These are phyloP conservation scores for Pomacea canaliculata DNA, from an alignment of 2,888 invertebrate genomes.

Conservation along the genomic window DNA sequence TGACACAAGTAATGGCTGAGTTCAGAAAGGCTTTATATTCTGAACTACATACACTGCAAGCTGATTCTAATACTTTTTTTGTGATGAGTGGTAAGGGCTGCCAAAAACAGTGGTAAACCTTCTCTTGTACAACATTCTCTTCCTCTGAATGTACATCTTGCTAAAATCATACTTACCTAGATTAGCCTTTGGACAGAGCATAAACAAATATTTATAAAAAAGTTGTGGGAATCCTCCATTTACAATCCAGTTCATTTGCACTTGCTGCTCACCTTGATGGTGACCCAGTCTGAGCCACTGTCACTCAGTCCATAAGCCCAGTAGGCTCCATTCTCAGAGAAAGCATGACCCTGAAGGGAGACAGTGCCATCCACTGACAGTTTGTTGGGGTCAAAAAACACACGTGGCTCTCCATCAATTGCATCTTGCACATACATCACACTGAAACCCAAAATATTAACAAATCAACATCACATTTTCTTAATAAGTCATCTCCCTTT, in stretches of 20 bases:
- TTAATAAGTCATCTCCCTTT: too few species aligned
- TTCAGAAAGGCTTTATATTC: too few species aligned
- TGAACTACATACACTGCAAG: too few species aligned
- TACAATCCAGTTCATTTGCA: too few species aligned
- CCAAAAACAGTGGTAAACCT: too few species aligned
- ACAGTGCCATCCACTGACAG: constrained; percentile 82
- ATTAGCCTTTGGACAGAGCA: not conserved
- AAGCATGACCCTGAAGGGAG: constrained; percentile 60
- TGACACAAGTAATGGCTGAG: too few species aligned
- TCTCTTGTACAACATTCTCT: too few species aligned
- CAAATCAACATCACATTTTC: not conserved
- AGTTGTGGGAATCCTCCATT: not conserved
- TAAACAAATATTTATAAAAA: not conserved
- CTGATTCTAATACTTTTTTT: too few species aligned
- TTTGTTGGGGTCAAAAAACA: constrained; percentile 95
- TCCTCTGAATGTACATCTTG: too few species aligned
- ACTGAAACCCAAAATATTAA: constrained; percentile 72
- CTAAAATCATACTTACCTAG: not conserved
- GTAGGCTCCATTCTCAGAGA: constrained; percentile 87
- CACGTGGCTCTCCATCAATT: constrained; percentile 78
- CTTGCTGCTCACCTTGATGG: constrained; percentile 74
- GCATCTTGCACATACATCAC: constrained; percentile 90
- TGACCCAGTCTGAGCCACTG: constrained; percentile 97
- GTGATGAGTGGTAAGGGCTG: too few species aligned
- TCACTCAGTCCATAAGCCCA: constrained; percentile 92